A percentile compares a stretch with the other conserved stretches of the same genome.
phyloP scores from a whole-genome alignment of 2,888 invertebrate genomes.

The Macaria liturata region DNA sequence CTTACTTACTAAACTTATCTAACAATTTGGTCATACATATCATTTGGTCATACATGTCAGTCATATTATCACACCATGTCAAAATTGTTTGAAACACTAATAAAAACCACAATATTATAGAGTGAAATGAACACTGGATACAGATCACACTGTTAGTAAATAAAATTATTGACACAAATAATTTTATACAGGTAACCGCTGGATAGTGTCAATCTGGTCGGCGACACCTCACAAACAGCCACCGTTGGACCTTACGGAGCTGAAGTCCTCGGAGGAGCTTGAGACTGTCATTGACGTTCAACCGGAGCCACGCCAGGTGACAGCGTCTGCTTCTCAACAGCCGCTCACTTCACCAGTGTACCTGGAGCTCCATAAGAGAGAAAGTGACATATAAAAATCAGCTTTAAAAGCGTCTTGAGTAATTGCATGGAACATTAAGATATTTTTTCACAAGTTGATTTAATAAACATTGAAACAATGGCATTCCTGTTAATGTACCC shows the following conservation, averaged over 20 bases:
- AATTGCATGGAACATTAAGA: no score
- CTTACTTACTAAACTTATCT: no score
- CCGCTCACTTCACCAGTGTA: conserved; percentile 76
- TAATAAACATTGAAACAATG: conserved; percentile 60
- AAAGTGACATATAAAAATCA: conserved; percentile 88
- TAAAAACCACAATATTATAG: no score
- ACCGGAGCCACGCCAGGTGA: conserved; percentile 52
- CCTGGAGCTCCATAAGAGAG: conserved; percentile 88
- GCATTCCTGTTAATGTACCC: conserved; percentile 91
- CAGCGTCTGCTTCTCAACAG: conserved; percentile 64
- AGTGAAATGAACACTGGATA: no score
- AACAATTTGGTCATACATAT: no score
- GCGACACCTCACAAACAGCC: conserved; percentile 92
- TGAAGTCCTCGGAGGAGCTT: conserved; percentile 77
- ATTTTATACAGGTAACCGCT: conserved; percentile 87
- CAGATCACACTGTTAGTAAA: no score
- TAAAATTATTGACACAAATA: no score
- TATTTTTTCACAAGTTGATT: no score
- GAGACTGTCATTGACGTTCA: conserved; percentile 60
- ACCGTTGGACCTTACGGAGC: conserved; percentile 90
- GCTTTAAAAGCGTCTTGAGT: no score
- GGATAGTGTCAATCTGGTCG: conserved; percentile 93
- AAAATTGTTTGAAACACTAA: no score
- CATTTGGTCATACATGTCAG: no score
- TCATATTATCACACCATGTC: no score